Evolutionary conservation across 2,797 vertebrate genomes (phyloP), one percentile per base, ranked within the genome.

Genomic region (Malurus leucopterus): DNA sequence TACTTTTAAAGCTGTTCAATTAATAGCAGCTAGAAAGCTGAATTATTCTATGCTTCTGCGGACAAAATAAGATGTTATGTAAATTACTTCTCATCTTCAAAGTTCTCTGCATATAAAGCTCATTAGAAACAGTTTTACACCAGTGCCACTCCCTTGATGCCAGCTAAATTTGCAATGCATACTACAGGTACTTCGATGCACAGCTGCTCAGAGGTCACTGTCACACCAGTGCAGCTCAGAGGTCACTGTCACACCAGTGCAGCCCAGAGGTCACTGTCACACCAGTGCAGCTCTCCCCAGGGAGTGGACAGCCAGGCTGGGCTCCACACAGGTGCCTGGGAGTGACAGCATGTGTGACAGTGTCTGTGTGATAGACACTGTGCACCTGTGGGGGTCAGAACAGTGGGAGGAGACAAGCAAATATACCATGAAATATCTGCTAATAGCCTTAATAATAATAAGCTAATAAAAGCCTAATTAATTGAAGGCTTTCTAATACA

Each of bases 41-140:
- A 91, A 87, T 54, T 80, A 41, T 24, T 73, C 24, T 55, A 72
- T 6, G 30, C 9, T 64, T 89, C 29, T 43, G 27, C 54, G 34
- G 49, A 75, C 41, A 76, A 91, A 90, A 69, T 47, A 88, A 88
- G 24, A 76, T 40, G 11, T 49, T 73, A 80, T 8, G 34, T 70
- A 85, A 93, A 89, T 57, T 53, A 27, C 3, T 74, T 61, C 40
- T 57, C n/a, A 80, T 57, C 50, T 74, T 74, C 69, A 85, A 87
- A 86, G 34, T 5, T 83, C 38, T 58, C 54, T 87, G 20, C 15
- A 71, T 36, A 95, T 38, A 67, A 89, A 70, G 65, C 54, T 86
- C 50, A 92, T 88, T 77, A 47, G 83, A 91, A 69, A 61, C 30
- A 80, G 24, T 46, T 89, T 85, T 64, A 87, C 53, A 40, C 32